Conservation (phyloP, 2,113 vertebrate species). For the Dendrocopos noguchii region DNA sequence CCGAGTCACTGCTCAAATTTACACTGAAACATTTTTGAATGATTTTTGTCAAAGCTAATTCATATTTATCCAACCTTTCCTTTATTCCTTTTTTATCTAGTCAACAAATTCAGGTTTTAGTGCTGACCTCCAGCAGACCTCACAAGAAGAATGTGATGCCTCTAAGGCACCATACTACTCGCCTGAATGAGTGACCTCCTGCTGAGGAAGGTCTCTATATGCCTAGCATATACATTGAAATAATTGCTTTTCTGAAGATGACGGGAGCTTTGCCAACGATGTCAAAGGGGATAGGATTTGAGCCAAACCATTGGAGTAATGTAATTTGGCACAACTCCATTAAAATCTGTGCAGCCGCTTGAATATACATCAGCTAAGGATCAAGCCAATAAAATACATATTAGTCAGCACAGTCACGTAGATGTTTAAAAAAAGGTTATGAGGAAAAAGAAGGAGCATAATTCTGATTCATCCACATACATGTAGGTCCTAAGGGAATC, state of each 20-base stretch:
- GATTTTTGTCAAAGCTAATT: background rate
- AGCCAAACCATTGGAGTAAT: slow-evolving; percentile 34
- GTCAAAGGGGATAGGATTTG: slow-evolving; percentile 35
- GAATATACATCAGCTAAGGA: slow-evolving; percentile 14
- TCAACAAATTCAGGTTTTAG: background rate
- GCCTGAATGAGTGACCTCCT: background rate
- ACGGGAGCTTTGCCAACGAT: background rate
- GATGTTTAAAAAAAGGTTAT: slow-evolving; percentile 35
- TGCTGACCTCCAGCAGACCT: background rate
- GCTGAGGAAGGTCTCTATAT: background rate
- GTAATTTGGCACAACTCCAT: slow-evolving; percentile 48
- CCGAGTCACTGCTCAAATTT: background rate
- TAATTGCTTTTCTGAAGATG: slow-evolving; percentile 28
- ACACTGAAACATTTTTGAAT: background rate
- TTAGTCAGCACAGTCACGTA: slow-evolving; percentile 19
- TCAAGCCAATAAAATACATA: slow-evolving; percentile 3
- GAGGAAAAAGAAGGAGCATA: background rate
- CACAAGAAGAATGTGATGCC: background rate
- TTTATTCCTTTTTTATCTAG: background rate
- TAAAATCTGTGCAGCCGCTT: slow-evolving; percentile 35
- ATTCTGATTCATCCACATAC: slow-evolving; percentile 11
- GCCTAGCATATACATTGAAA: background rate
- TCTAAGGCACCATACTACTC: background rate
- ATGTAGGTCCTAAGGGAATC: background rate
- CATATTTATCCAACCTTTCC: background rate